Evolutionary conservation across 2,797 vertebrate genomes (phyloP), one percentile per base, ranked within the genome.

Genomic region (Hypotaenidia okinawae): DNA sequence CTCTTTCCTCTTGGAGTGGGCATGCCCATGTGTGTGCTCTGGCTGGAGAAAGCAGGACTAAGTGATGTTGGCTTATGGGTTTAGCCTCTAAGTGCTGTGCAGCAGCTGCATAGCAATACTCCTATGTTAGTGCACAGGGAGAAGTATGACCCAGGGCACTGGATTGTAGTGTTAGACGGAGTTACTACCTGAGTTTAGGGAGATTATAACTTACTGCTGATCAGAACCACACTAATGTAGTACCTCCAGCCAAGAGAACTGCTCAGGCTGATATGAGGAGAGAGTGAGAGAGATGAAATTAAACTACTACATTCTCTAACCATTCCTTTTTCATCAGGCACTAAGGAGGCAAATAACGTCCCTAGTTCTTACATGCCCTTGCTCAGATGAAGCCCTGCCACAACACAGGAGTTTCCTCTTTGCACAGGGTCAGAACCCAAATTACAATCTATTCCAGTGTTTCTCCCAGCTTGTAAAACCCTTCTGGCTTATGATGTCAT

Each of bases 21-120:
- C 21, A n/a, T 5, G 11, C 5, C 55, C 32, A 19, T 1, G 66
- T 30, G 66, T 18, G 30, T 9, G 63, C 41, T 64, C 16, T 28
- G 33, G 55, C 54, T 28, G 49, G 15, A 84, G 16, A 73, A 54
- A 69, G 30, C 45, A 77, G 72, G 30, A 52, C 59, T 28, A 10
- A 41, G 30, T 4, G 62, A 14, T 25, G 0, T 0, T 35, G 58
- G n/a, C 3, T 52, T 16, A 4, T 30, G 45, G 52, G 6, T 67
- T 55, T 85, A 73, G 61, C 30, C 24, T 54, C 55, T 9, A 25
- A 41, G 11, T 14, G 23, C 61, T 39, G 72, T 6, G 47, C 54
- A 45, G 52, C 39, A 74, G 76, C 27, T 73, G 70, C 43, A 1
- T 16, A 19, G 5, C 8, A 37, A 4, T 24, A 45, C 28, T 70